phyloP scores from a whole-genome alignment of 2,888 invertebrate genomes.

The Epirrhoe alternata region DNA sequence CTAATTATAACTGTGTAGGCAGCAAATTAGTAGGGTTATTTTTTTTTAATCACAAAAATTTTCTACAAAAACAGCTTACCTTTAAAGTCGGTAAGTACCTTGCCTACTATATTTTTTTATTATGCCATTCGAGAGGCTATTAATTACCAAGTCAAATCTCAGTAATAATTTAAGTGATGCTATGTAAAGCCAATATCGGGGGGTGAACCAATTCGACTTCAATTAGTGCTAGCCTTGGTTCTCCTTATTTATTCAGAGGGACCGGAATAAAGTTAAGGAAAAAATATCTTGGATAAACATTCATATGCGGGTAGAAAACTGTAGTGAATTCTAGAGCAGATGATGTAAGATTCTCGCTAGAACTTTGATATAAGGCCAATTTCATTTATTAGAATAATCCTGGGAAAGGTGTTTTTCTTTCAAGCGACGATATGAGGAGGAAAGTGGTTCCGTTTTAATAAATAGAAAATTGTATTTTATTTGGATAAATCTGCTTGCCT shows the following conservation, averaged over 20 bases:
- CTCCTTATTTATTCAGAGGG: conserved; percentile 71
- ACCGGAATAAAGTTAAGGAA: conserved; percentile 63
- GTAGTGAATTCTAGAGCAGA: conserved; percentile 53
- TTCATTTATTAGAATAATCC: conserved; percentile 36
- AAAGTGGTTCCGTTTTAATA: conserved; percentile 18
- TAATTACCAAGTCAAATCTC: conserved; percentile 59
- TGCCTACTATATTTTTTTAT: background rate
- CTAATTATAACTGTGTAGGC: no score
- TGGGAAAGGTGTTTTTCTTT: conserved; percentile 22
- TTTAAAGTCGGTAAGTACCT: background rate
- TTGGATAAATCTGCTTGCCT: conserved; percentile 4
- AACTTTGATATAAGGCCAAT: conserved; percentile 49
- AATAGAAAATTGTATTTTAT: conserved; percentile 24
- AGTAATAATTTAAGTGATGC: conserved; percentile 57
- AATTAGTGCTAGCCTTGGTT: conserved; percentile 66
- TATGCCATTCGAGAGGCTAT: conserved; percentile 37
- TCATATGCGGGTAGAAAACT: conserved; percentile 58
- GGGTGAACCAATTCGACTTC: conserved; percentile 62
- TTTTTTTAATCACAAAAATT: no score
- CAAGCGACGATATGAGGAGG: conserved; percentile 13
- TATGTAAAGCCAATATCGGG: conserved; percentile 51
- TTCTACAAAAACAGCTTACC: background rate
- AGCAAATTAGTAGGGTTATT: no score
- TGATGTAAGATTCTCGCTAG: conserved; percentile 47
- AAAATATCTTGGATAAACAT: conserved; percentile 67